Percentiles rank a stretch among this genome's conserved stretches.
phyloP scores from a whole-genome alignment of 2,888 invertebrate species.

The Elmis aenea region DNA sequence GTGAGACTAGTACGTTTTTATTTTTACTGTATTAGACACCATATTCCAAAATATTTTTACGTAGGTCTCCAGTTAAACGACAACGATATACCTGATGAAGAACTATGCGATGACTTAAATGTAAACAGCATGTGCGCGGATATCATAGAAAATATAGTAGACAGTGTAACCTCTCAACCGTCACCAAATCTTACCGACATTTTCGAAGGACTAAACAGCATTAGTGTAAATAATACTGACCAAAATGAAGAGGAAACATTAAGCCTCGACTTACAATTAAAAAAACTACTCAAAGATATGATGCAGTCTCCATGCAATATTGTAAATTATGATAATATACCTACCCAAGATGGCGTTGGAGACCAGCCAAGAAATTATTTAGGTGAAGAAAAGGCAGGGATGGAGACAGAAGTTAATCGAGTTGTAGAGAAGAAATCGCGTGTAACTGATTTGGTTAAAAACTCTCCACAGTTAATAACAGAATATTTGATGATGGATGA shows the following conservation, averaged over 20 bases:
- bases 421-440: constrained; percentile 47
- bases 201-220: constrained; percentile 23
- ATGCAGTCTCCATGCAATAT: constrained; percentile 42
- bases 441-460: constrained; percentile 42
- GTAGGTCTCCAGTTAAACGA: background rate
- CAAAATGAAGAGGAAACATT: constrained; percentile 12
- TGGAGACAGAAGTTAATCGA: constrained; percentile 40
- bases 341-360: constrained; percentile 44
- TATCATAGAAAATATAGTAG: constrained; percentile 7
- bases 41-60: background rate
- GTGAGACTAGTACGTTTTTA: constrained; percentile 7
- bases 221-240: constrained; percentile 12
- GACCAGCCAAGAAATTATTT: constrained; percentile 44
- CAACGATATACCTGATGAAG: too few relatives aligned
- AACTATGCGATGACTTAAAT: constrained; percentile 1
- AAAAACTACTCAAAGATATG: constrained; percentile 31
- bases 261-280: constrained; percentile 24
- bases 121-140: constrained; percentile 3
- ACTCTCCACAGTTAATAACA: constrained; percentile 39
- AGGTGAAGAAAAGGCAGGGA: constrained; percentile 37
- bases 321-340: constrained; percentile 41
- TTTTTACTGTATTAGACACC: background rate
- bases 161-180: background rate
- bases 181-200: constrained; percentile 13
- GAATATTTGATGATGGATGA: constrained; percentile 30